Conservation (phyloP, 2,797 vertebrate species). For the Coreius guichenoti region DNA sequence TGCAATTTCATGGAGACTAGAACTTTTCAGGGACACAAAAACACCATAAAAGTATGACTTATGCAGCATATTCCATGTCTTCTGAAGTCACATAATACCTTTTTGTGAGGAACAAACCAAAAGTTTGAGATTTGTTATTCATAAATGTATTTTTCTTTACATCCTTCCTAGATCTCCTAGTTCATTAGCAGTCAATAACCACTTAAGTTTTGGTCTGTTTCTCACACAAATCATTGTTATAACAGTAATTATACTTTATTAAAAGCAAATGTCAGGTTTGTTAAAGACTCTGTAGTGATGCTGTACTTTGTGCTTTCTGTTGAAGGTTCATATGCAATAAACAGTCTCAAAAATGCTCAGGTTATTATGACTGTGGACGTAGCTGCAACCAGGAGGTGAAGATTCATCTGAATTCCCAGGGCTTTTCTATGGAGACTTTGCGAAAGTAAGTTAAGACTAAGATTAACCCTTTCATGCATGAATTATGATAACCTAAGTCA, state of each 20-base stretch:
- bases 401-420: neutral
- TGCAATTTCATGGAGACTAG: neutral
- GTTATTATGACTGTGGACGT: rapidly evolving
- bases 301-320: neutral
- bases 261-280: neutral
- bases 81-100: neutral
- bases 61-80: neutral
- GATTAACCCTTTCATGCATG: too few relatives aligned
- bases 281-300: neutral
- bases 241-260: neutral
- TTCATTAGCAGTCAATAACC: neutral
- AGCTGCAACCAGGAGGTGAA: neutral
- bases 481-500: too few relatives aligned
- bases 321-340: neutral
- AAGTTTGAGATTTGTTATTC: neutral
- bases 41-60: neutral
- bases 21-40: neutral
- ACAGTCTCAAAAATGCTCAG: neutral
- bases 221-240: neutral
- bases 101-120: neutral
- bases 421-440: neutral
- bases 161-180: neutral
- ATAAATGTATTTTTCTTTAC: neutral
- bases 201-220: neutral
- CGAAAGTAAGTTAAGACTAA: neutral